These are phyloP conservation scores for Stomorhina lunata DNA, from an alignment of 2,888 invertebrate species.

Conservation along the genomic window DNA sequence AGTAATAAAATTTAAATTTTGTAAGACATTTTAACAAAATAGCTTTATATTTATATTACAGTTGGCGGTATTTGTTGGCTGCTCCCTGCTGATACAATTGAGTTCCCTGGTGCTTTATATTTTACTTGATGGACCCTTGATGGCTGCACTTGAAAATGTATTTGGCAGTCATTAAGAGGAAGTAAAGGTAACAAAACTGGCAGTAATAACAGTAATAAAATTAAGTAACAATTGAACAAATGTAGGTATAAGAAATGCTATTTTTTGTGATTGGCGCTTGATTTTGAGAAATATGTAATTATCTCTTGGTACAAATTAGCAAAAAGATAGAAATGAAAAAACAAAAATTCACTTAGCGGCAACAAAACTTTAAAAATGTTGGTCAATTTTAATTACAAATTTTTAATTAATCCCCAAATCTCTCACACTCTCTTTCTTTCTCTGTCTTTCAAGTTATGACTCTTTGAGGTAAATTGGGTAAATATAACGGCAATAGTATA, in stretches of 20 bases:
- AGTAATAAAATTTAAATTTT: slow-evolving; percentile 72
- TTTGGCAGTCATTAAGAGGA: slow-evolving; percentile 20
- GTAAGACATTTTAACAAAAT: not conserved
- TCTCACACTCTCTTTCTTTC: not conserved
- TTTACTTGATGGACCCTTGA: slow-evolving; percentile 83
- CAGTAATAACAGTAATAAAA: not conserved
- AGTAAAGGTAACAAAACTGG: not conserved
- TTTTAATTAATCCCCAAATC: slow-evolving; percentile 2
- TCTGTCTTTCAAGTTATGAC: not conserved
- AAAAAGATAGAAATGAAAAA: not conserved
- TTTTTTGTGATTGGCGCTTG: too few relatives aligned
- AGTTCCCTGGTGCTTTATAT: slow-evolving; percentile 81
- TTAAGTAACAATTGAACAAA: not conserved
- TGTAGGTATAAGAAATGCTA: too few relatives aligned
- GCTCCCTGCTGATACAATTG: slow-evolving; percentile 79
- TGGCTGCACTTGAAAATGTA: slow-evolving; percentile 55
- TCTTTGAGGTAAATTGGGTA: slow-evolving; percentile 22
- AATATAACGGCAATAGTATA: slow-evolving; percentile 12
- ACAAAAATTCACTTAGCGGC: not conserved
- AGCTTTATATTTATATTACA: slow-evolving; percentile 71
- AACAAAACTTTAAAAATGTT: slow-evolving; percentile 6
- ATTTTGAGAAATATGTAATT: too few relatives aligned
- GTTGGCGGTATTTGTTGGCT: slow-evolving; percentile 82
- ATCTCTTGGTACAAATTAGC: too few relatives aligned
- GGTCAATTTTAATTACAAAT: slow-evolving; percentile 49